Evolutionary conservation across 2,113 vertebrate genomes (phyloP).

Genomic region (Neotoma lepida): DNA sequence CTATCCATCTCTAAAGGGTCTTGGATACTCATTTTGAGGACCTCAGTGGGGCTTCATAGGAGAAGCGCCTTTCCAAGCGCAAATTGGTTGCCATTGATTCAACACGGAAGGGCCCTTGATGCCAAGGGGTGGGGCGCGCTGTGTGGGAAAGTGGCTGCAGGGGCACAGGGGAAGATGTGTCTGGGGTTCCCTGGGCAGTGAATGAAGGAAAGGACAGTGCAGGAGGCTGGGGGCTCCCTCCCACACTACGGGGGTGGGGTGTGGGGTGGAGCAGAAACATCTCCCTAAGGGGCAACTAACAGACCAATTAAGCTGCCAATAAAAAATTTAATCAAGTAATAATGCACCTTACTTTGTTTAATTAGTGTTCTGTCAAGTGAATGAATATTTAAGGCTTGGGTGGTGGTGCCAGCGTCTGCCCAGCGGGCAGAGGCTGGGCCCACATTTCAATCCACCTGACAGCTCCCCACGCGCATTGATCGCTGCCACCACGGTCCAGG

Average conservation of each 20-base stretch:
- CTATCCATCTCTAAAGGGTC: not conserved
- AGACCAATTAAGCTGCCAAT: slow-evolving; percentile 87
- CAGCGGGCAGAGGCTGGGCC: slow-evolving; percentile 76
- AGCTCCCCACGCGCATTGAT: slow-evolving; percentile 65
- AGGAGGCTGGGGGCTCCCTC: not conserved
- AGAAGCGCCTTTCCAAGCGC: not conserved
- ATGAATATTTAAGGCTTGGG: slow-evolving; percentile 83
- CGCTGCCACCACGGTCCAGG: not conserved
- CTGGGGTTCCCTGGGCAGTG: not conserved
- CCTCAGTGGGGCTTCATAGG: not conserved
- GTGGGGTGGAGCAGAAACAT: slow-evolving; percentile 53
- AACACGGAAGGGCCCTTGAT: not conserved
- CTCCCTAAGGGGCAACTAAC: slow-evolving; percentile 83
- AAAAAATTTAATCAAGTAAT: slow-evolving; percentile 88
- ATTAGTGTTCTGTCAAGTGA: slow-evolving; percentile 86
- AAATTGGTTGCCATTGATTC: not conserved
- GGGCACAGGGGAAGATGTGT: not conserved
- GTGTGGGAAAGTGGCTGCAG: not conserved
- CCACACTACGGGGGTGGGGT: not conserved
- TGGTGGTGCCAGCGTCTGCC: slow-evolving; percentile 77
- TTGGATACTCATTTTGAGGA: not conserved
- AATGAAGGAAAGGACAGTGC: not conserved
- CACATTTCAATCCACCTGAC: slow-evolving; percentile 78
- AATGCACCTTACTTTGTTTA: slow-evolving; percentile 87
- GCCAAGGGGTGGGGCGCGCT: rapidly evolving